phyloP scores from a whole-genome alignment of 2,113 vertebrate species.

The Pituophis catenifer region DNA sequence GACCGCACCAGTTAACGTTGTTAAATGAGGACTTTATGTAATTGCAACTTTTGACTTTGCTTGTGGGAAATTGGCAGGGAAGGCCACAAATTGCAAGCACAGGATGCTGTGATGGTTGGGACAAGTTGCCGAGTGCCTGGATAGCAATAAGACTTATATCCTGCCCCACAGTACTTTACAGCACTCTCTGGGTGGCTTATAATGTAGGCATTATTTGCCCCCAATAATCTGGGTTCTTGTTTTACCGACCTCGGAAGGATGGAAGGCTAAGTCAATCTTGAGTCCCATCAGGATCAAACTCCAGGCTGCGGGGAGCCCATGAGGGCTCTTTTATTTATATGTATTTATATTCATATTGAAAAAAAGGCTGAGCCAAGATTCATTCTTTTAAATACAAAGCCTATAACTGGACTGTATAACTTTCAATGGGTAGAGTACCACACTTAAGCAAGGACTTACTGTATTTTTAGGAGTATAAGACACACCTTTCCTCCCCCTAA shows the following conservation, averaged over 20 bases:
- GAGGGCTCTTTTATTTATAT: neutral
- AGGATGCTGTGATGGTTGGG: neutral
- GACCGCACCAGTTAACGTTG: neutral
- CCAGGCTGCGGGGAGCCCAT: no score
- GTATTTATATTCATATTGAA: neutral
- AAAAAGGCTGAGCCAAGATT: neutral
- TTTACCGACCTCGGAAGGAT: no score
- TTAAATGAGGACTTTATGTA: neutral
- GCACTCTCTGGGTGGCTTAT: no score
- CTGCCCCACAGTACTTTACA: no score
- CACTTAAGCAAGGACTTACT: neutral
- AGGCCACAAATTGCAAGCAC: neutral
- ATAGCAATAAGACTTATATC: no score
- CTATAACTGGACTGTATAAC: neutral
- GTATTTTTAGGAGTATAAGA: no score
- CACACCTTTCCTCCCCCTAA: no score
- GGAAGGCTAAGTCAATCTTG: no score
- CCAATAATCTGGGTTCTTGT: no score
- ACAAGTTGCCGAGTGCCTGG: no score
- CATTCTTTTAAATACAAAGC: neutral
- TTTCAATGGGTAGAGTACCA: neutral
- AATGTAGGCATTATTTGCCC: no score
- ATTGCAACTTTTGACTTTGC: neutral
- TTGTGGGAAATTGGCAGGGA: neutral
- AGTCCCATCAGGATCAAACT: no score